Evolutionary conservation across 2,888 invertebrate species (phyloP), one percentile per base, ranked within the genome.

Genomic region (Heterodera filipjevi): DNA sequence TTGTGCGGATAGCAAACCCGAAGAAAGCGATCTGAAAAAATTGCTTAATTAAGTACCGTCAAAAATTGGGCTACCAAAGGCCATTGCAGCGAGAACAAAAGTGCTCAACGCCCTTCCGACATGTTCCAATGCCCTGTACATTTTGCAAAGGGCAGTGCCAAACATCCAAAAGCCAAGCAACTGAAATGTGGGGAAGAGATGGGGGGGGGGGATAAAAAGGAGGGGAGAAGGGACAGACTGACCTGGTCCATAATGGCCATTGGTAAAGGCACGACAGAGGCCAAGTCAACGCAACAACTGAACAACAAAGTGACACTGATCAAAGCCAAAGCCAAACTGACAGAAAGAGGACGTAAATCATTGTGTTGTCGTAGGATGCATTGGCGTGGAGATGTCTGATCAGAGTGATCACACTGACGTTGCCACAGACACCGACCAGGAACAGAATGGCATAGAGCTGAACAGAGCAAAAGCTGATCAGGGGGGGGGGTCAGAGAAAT

Each of bases 1-100:
- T 79, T 79, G 78, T 84, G 82, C 3, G 84, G 84, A 68, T 80
- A 83, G 86, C 95, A 96, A 1, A 96, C 95, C 0, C 95, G 95
- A 70, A 95, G 75, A 76, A 79, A 84, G 32, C 84, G 81, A 71
- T 84, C 84, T 75, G 16, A 33, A 49, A 32, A 64, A 53, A 64
- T 14, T 22, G n/a, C n/a, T n/a, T n/a, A n/a, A 22, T 44, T 19
- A 19, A 35, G 35, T 35, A 53, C 32, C 19, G 3, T 22, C 53
- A 39, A 14, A 39, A 19, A 39, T 33, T 72, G 3, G 10, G n/a
- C 27, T 64, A 75, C 75, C 75, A 71, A 80, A 85, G 5, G 82
- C 80, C 85, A 84, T 86, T n/a, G 85, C 84, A 3, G 85, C 82
- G 14, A 86, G 80, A 10, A 84, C 80, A 72, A 84, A 84, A 44